Evolutionary conservation across 2,797 vertebrate species (phyloP).

Genomic region (Notoglanidium macrostoma): DNA sequence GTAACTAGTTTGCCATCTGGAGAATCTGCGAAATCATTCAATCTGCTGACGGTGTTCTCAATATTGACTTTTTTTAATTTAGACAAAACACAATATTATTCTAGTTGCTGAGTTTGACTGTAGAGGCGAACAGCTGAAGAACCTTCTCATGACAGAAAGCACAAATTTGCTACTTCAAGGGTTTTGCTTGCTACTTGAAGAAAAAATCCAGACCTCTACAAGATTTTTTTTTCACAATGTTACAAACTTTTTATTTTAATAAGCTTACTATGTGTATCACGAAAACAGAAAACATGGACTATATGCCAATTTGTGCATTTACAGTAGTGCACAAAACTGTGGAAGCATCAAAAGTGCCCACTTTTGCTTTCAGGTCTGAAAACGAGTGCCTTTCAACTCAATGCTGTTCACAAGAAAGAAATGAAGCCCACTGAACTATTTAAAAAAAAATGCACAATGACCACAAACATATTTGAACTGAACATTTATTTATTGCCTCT

Average conservation of each 20-base stretch:
- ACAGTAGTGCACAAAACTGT: neutral
- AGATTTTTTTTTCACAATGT: neutral
- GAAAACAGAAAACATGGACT: neutral
- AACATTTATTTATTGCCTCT: slow-evolving; percentile 77
- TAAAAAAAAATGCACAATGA: neutral
- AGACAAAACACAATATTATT: neutral
- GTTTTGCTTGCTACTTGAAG: neutral
- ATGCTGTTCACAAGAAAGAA: neutral
- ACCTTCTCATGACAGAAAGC: neutral
- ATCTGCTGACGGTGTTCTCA: neutral
- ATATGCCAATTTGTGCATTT: neutral
- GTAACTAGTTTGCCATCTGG: neutral
- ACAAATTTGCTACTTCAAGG: neutral
- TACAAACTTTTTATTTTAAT: neutral
- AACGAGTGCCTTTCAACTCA: neutral
- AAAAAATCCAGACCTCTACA: neutral
- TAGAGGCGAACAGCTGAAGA: neutral
- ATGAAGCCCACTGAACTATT: neutral
- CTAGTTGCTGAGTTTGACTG: neutral
- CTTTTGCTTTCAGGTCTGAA: neutral
- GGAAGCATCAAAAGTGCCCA: neutral
- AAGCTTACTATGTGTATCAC: too few relatives aligned
- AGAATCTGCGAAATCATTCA: neutral
- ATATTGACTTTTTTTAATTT: neutral
- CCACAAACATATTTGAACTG: slow-evolving; percentile 59